phyloP scores from a whole-genome alignment of 2,113 vertebrate genomes.

The Puffinus mauretanicus region DNA sequence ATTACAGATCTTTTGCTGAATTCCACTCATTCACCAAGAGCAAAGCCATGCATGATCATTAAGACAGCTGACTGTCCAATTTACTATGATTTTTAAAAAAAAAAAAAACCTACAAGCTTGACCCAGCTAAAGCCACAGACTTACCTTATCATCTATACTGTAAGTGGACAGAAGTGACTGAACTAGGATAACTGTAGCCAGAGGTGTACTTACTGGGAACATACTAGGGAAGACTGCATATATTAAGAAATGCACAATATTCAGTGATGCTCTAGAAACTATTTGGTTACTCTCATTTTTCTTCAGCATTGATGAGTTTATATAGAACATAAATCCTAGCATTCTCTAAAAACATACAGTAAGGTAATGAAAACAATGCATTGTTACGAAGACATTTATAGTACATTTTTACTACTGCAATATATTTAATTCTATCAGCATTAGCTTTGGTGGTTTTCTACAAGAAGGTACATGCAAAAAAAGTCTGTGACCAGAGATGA shows the following conservation, averaged over 20 bases:
- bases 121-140: not conserved
- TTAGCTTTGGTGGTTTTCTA: not conserved
- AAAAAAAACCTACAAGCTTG: not conserved
- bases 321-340: not conserved
- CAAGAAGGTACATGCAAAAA: not conserved
- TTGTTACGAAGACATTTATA: not conserved
- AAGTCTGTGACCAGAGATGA: not conserved
- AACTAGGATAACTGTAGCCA: slow-evolving; percentile 33
- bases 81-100: not conserved
- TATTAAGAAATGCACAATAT: not conserved
- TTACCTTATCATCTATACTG: not conserved
- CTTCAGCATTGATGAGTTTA: not conserved
- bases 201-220: not conserved
- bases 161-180: slow-evolving; percentile 33
- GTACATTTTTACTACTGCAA: not conserved
- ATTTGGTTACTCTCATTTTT: not conserved
- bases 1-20: not conserved
- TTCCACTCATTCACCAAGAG: not conserved
- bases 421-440: not conserved
- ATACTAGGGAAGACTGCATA: not conserved
- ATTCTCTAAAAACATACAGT: not conserved
- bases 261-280: not conserved
- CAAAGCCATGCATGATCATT: not conserved
- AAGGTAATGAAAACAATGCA: not conserved
- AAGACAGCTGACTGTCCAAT: not conserved